Evolutionary conservation across 2,888 invertebrate species (phyloP), one percentile per base, ranked within the genome.

Genomic region (Blomia tropicalis): DNA sequence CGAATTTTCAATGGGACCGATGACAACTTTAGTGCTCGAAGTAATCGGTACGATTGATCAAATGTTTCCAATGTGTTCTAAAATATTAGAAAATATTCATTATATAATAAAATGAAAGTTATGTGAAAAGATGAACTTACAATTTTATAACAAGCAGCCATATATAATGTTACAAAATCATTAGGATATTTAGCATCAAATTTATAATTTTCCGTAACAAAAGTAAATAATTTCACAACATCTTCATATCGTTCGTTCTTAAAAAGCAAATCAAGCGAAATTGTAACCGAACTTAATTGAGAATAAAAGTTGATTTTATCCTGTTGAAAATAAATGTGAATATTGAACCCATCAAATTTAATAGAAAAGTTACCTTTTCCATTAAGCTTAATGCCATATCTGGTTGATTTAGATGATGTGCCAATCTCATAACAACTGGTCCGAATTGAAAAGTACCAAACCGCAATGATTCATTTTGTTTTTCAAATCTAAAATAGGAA

Each of bases 401-500:
- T 1, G 83, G 81, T 69, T 83, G 80, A 71, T 85, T 81, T 41
- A 85, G 73, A 69, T 79, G 76, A 72, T 87, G 77, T 64, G 83
- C 82, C 77, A 85, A 79, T 69, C 88, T 78, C 85, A 88, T 86
- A 0, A 84, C 79, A 17, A 87, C 82, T 3, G 88, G 85, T 0
- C 88, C 88, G 79, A 88, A 87, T 4, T 82, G 72, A 73, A 81
- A 88, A 67, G 79, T 82, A n/a, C 85, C 84, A 78, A 87, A 87
- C 65, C 85, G 75, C 62, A 83, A 72, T 67, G 83, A 81, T 66
- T 79, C 78, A 66, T 81, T 83, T 71, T 86, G 85, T 22, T 76
- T 72, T 70, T 83, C 81, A 70, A 83, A 87, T 70, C 84, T 84
- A 69, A 64, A 76, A 76, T 63, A 59, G 25, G 4, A 58, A 30